Base-by-base conservation (phyloP, 2,113 vertebrate species). In the Rhabdomys dilectus region DNA sequence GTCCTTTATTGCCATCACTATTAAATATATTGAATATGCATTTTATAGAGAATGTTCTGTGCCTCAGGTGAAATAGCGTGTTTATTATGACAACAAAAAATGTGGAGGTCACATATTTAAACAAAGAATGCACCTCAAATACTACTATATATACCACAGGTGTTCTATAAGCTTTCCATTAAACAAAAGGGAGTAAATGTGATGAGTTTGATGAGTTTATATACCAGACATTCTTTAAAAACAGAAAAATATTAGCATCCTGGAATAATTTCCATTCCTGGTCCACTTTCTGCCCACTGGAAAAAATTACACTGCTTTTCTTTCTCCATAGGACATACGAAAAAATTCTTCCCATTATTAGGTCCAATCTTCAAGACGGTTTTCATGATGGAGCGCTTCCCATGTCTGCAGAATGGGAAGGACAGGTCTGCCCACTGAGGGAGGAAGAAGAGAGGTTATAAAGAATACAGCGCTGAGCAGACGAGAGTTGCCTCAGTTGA, bases 281-380 rank as follows among this genome's bases (percentile, higher is more conserved):
- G 98, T 42, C 98, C 96, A 1, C 98, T 98, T 97, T 98, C 96
- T 76, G 98, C 99, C 99, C 99, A 99, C 84, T 99, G 99, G 98
- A 99, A 99, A 97, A 99, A 99, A 84, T 97, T 98, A 91, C 99
- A 99, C 95, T 99, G 99, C 96, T 99, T 99, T 66, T 98, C 99
- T 95, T 97, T 99, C 88, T 95, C 98, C 86, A 99, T 97, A 93
- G 98, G 98, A 96, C 99, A 99, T 19, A 98, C 98, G 97, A 99
- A 99, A 96, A 99, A 99, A 16, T 99, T 99, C 84, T 98, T 99
- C 48, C 99, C 99, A 8, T 99, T 99, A 98, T 99, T 99, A 1
- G 99, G 99, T 91, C 99, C 99, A 66, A 99, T 98, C 99, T 99
- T 99, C 97, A 99, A 96, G 48, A 99, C 99, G 0, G 99, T 99